These are phyloP conservation scores for Dromius quadrimaculatus DNA, from an alignment of 2,888 invertebrate species.

Conservation along the genomic window DNA sequence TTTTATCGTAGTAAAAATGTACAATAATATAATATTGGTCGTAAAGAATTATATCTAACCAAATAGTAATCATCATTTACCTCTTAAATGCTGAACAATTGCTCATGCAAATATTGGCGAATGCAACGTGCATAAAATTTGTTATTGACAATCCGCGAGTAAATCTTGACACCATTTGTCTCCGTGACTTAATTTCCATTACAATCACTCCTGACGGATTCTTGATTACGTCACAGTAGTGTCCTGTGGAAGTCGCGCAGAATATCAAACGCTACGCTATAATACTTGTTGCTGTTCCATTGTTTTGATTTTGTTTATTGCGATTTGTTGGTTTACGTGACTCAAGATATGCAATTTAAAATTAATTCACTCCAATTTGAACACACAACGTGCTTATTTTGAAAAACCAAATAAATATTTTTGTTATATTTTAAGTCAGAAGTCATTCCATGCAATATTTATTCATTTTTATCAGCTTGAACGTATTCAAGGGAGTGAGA, in stretches of 20 bases:
- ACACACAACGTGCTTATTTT: too few species aligned
- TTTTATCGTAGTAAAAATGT: too few species aligned
- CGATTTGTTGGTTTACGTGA: slow-evolving; percentile 11
- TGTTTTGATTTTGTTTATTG: slow-evolving; percentile 13
- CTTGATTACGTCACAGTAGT: slow-evolving; percentile 23
- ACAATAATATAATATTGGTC: background rate
- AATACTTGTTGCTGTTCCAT: slow-evolving; percentile 13
- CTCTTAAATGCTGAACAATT: background rate
- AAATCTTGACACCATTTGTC: slow-evolving; percentile 36
- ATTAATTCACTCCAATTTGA: too few species aligned
- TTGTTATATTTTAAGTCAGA: too few species aligned
- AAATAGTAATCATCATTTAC: background rate
- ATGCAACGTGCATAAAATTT: background rate
- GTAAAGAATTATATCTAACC: background rate
- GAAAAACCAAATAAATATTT: too few species aligned
- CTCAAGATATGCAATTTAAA: background rate
- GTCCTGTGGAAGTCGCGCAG: slow-evolving; percentile 2
- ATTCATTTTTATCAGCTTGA: too few species aligned
- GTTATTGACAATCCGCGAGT: slow-evolving; percentile 13
- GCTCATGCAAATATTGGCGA: background rate
- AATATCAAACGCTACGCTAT: slow-evolving; percentile 32
- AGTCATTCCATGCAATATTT: too few species aligned
- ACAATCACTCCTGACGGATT: slow-evolving; percentile 18
- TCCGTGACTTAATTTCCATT: too few species aligned
- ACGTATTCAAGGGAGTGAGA: too few species aligned